Evolutionary conservation across 1,140 invertebrate species (phyloP), one percentile per base, ranked within the genome.

Genomic region (Cepaea nemoralis): DNA sequence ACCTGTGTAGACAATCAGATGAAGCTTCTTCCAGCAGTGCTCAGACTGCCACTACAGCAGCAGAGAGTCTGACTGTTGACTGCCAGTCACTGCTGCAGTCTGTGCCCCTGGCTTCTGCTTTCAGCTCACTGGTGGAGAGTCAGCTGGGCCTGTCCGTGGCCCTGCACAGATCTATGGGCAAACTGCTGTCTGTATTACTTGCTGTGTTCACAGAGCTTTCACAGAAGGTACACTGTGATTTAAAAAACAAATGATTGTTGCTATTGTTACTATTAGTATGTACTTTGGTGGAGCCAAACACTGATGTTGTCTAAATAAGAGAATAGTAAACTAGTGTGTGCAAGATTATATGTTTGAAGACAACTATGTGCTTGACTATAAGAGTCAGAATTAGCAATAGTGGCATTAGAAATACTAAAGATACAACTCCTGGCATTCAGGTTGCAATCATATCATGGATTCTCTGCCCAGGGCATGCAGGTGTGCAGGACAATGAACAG

Each of bases 191-290:
- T 6, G 93, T 97, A 1, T 92, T 99, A 40, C 90, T 97, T 33
- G 95, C 94, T 75, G 94, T 98, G 12, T 99, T 98, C 88, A 94
- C 95, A 0, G 95, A 97, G 82, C 92, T 99, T 2, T 94, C 95
- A 33, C 92, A 94, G 42, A 98, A 98, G 93, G 95, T 94, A 91
- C 63, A 45, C 42, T 45, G 42, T 45, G 6, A 45, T 45, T 55
- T 55, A 55, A 19, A 14, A 19, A 55, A 55, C 42, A 45, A 45
- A 16, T 45, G 16, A 10, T 45, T 45, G 42, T 45, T 45, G 8
- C 6, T 45, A 6, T 45, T 16, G n/a, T n/a, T n/a, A n/a, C n/a
- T n/a, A n/a, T n/a, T n/a, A n/a, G n/a, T n/a, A n/a, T n/a, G n/a
- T n/a, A n/a, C n/a, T n/a, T n/a, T n/a, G n/a, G n/a, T n/a, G n/a